Evolutionary conservation across 2,113 vertebrate species (phyloP).

Genomic region (Atlantisia rogersi): DNA sequence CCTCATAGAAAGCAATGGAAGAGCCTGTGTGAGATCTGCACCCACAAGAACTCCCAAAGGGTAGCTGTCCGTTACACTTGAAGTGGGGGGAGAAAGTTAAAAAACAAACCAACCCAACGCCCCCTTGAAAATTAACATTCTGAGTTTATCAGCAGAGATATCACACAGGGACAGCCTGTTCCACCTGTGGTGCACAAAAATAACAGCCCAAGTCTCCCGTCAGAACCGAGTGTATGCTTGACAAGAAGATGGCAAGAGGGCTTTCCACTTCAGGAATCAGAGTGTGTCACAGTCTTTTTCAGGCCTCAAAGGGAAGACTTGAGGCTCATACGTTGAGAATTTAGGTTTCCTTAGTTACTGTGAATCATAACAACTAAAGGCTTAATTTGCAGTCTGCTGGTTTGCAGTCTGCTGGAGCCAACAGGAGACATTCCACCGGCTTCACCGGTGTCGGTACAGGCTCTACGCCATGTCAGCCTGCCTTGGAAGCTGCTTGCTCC

Average conservation of each 20-base stretch:
- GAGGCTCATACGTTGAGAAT: neutral
- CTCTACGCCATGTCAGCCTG: neutral
- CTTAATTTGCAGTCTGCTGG: constrained; percentile 49
- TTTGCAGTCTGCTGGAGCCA: constrained; percentile 52
- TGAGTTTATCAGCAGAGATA: neutral
- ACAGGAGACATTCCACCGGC: constrained; percentile 24
- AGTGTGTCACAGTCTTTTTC: neutral
- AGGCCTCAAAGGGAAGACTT: constrained; percentile 13
- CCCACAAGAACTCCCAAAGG: neutral
- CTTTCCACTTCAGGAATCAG: neutral
- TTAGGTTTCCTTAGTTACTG: constrained; percentile 63
- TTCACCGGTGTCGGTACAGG: neutral
- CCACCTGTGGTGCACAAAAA: neutral
- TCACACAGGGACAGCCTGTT: neutral
- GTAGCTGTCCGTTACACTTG: neutral
- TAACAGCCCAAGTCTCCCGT: neutral
- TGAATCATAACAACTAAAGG: constrained; percentile 36
- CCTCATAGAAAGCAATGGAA: neutral
- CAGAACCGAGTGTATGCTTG: neutral
- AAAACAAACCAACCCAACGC: neutral
- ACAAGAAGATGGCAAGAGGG: neutral
- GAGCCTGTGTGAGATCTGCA: neutral
- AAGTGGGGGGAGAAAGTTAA: no score
- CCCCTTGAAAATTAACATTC: neutral
- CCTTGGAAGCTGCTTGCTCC: neutral